Conservation (phyloP, 1,140 invertebrate genomes). For the Tribolium madens region DNA sequence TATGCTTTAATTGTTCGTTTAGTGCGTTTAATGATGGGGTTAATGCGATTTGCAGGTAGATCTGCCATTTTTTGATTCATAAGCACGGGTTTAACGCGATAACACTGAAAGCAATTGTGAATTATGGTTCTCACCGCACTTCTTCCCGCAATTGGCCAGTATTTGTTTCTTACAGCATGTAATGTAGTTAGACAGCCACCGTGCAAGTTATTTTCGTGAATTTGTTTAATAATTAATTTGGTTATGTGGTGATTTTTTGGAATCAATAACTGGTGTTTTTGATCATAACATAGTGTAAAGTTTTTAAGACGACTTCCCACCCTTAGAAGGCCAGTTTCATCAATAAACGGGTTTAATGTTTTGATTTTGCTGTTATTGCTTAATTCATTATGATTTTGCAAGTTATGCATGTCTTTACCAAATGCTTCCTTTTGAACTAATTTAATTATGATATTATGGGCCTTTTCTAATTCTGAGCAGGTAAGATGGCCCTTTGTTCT, state of each 20-base stretch:
- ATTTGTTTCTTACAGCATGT: constrained; percentile 41
- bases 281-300: constrained; percentile 39
- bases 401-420: constrained; percentile 20
- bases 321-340: constrained; percentile 53
- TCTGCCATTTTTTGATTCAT: constrained; percentile 47
- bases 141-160: constrained; percentile 49
- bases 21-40: constrained; percentile 12
- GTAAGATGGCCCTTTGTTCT: not conserved
- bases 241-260: constrained; percentile 45
- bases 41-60: constrained; percentile 48
- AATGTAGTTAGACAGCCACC: constrained; percentile 28
- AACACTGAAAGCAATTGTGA: constrained; percentile 48
- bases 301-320: constrained; percentile 58
- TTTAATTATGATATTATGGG: constrained; percentile 9
- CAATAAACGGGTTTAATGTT: constrained; percentile 51
- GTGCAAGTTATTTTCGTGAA: constrained; percentile 48
- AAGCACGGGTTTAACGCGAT: not conserved
- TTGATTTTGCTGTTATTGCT: constrained; percentile 31
- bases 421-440: constrained; percentile 34
- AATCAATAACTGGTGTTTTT: constrained; percentile 53
- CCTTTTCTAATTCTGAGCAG: constrained; percentile 2
- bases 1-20: constrained; percentile 46
- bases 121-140: constrained; percentile 44
- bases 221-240: constrained; percentile 40
- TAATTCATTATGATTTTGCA: constrained; percentile 15